Conservation (phyloP, 2,113 vertebrate genomes). For the Eretmochelys imbricata region DNA sequence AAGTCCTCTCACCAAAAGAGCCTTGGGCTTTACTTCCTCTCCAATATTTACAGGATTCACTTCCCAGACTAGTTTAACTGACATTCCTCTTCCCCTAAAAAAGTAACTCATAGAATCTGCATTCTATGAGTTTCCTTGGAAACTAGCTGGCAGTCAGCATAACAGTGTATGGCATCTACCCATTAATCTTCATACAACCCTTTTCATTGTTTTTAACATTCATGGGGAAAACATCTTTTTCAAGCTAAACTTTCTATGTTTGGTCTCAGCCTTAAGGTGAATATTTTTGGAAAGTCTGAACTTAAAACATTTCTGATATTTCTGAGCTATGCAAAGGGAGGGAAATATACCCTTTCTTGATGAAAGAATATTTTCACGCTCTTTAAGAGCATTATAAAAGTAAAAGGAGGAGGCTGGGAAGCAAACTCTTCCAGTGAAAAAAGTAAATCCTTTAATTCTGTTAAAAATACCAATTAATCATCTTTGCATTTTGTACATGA, state of each 20-base stretch:
- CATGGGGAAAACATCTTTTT: conserved; percentile 30
- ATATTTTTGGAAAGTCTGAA: conserved; percentile 54
- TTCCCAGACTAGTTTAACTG: not conserved
- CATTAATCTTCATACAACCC: not conserved
- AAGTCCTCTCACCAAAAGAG: not conserved
- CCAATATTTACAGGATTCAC: not conserved
- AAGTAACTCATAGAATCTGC: not conserved
- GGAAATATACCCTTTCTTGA: conserved; percentile 30
- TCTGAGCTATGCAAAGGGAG: conserved; percentile 10
- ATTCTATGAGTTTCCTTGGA: not conserved
- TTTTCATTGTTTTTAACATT: not conserved
- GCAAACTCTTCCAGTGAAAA: conserved; percentile 23
- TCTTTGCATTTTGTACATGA: not conserved
- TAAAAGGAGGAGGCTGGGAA: conserved; percentile 40
- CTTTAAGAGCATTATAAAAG: conserved; percentile 25
- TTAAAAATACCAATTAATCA: conserved; percentile 39
- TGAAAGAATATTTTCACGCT: conserved; percentile 50
- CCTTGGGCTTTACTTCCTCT: not conserved
- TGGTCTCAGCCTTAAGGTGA: conserved; percentile 37
- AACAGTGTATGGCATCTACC: not conserved
- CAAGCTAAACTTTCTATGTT: conserved; percentile 26
- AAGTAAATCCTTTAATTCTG: conserved; percentile 18
- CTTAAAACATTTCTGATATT: not conserved
- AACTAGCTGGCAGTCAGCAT: not conserved
- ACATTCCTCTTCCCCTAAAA: not conserved